Evolutionary conservation across 2,113 vertebrate genomes (phyloP).

Genomic region (Anhinga anhinga): DNA sequence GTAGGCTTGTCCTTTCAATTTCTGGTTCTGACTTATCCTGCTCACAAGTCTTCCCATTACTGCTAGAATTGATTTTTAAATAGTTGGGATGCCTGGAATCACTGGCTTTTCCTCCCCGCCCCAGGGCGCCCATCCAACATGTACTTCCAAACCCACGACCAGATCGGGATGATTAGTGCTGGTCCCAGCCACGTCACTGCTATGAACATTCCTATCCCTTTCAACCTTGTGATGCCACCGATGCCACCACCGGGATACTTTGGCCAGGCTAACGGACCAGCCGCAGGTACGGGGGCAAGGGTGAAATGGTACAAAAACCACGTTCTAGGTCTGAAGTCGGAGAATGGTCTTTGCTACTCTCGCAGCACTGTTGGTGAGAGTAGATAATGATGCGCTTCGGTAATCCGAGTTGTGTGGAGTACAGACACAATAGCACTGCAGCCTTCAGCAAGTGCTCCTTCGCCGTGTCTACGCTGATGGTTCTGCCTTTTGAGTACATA

Average conservation of each 20-base stretch:
- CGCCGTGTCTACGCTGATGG: rapidly evolving
- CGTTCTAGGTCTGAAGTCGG: rapidly evolving
- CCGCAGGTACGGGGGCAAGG: conserved; percentile 75
- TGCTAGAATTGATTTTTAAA: neutral
- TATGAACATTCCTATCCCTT: conserved; percentile 97
- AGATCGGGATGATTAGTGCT: conserved; percentile 95
- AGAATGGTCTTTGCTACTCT: neutral
- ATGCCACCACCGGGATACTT: conserved; percentile 94
- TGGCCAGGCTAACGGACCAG: conserved; percentile 90
- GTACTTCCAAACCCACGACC: conserved; percentile 99
- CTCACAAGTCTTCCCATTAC: neutral
- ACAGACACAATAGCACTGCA: neutral
- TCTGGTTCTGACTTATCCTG: no score
- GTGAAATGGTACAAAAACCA: rapidly evolving
- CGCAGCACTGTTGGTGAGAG: neutral
- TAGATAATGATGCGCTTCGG: neutral
- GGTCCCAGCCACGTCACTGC: conserved; percentile 90
- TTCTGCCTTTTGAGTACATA: neutral
- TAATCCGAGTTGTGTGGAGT: neutral
- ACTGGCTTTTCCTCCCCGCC: neutral
- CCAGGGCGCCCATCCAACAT: conserved; percentile 91
- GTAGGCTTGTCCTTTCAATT: neutral
- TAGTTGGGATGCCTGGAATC: rapidly evolving
- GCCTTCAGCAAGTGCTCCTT: neutral
- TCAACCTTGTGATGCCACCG: conserved; percentile 97